Evolutionary conservation across 2,797 vertebrate genomes (phyloP).

Genomic region (Champsocephalus gunnari): DNA sequence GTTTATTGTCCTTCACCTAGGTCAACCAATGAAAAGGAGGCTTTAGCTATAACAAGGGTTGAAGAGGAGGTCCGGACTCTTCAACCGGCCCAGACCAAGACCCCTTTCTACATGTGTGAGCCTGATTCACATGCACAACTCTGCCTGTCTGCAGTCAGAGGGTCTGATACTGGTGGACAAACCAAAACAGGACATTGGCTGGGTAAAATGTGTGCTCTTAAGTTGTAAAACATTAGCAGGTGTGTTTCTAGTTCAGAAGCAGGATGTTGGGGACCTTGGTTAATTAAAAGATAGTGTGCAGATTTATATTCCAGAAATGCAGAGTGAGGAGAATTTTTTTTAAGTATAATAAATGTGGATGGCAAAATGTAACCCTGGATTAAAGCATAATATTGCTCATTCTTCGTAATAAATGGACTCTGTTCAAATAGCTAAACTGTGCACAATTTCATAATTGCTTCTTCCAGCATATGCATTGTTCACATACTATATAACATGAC

Average conservation of each 20-base stretch:
- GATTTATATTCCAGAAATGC: not conserved
- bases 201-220: not conserved
- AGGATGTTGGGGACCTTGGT: not conserved
- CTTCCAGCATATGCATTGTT: constrained; percentile 1
- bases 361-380: not conserved
- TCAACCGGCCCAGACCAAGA: too few relatives aligned
- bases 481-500: not conserved
- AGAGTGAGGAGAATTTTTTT: not conserved
- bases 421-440: not conserved
- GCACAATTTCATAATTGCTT: constrained; percentile 3
- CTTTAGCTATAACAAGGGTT: too few relatives aligned
- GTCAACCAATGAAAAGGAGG: too few relatives aligned
- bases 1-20: too few relatives aligned
- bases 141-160: constrained; percentile 6
- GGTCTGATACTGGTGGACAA: not conserved
- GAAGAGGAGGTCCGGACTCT: too few relatives aligned
- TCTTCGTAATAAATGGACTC: not conserved
- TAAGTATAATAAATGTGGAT: not conserved
- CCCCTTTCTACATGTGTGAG: not conserved
- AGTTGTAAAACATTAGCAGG: not conserved
- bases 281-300: not conserved
- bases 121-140: constrained; percentile 23
- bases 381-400: not conserved
- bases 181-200: not conserved
- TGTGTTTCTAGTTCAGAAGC: not conserved